Evolutionary conservation across 35 echinoderm and acorn worm species (phyloP).

Genomic region (Chiridota heheva): DNA sequence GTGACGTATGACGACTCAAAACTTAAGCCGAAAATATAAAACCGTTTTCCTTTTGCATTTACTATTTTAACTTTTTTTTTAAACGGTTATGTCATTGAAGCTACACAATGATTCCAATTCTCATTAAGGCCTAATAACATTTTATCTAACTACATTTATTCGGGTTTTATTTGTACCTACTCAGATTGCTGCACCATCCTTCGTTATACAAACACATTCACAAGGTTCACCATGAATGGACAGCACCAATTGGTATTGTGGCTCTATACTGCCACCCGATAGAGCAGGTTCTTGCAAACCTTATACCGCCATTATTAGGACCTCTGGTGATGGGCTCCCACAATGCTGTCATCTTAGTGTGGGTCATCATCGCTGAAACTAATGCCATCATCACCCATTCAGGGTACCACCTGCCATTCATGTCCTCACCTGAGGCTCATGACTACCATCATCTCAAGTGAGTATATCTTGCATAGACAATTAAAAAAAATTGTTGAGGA

Average conservation of each 20-base stretch:
- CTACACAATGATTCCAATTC: no score
- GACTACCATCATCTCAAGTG: constrained; percentile 56
- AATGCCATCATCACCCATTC: constrained; percentile 29
- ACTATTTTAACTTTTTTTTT: no score
- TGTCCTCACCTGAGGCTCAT: constrained; percentile 42
- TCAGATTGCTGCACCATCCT: constrained; percentile 48
- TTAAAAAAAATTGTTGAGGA: no score
- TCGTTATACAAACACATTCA: constrained; percentile 49
- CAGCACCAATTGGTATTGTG: constrained; percentile 33
- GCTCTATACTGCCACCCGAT: constrained; percentile 49
- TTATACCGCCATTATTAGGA: constrained; percentile 3
- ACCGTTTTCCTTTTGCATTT: no score
- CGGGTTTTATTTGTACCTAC: no score
- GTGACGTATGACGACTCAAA: no score
- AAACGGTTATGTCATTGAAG: no score
- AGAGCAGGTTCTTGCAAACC: constrained; percentile 36
- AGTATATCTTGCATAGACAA: no score
- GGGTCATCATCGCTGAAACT: constrained; percentile 26
- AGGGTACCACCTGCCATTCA: constrained; percentile 41
- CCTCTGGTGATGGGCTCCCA: constrained; percentile 60
- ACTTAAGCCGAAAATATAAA: no score
- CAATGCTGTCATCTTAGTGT: constrained; percentile 35
- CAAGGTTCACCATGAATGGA: constrained; percentile 66
- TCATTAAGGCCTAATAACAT: no score
- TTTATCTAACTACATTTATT: no score